Evolutionary conservation across 2,888 invertebrate genomes (phyloP).

Genomic region (Crepidodera aurea): DNA sequence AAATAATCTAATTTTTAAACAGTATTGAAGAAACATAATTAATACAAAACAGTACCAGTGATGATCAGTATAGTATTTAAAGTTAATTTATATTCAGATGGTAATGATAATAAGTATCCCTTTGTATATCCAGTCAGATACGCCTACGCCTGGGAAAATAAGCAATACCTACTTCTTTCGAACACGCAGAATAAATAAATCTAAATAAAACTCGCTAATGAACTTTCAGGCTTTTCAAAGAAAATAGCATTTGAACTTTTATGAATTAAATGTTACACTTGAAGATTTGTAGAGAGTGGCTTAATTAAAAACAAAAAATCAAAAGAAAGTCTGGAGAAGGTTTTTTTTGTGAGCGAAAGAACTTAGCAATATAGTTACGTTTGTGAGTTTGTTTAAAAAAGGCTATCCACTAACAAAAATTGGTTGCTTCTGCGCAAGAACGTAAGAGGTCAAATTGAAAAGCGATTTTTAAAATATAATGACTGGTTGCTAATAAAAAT

Average conservation of each 20-base stretch:
- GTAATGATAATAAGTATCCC: too few relatives aligned
- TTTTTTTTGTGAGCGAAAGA: background rate
- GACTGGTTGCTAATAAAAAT: too few relatives aligned
- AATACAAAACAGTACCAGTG: too few relatives aligned
- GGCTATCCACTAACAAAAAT: too few relatives aligned
- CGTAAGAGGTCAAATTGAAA: too few relatives aligned
- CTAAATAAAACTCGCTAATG: background rate
- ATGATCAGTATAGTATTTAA: too few relatives aligned
- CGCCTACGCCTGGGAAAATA: background rate
- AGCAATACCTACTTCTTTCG: background rate
- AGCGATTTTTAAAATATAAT: too few relatives aligned
- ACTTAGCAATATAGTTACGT: background rate
- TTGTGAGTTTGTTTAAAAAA: too few relatives aligned
- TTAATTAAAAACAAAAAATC: background rate
- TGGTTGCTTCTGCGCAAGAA: too few relatives aligned
- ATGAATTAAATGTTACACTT: background rate
- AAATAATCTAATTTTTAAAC: too few relatives aligned
- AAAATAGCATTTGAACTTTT: background rate
- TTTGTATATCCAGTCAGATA: background rate
- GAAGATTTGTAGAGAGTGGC: background rate
- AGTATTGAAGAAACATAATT: too few relatives aligned
- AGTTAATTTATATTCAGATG: too few relatives aligned
- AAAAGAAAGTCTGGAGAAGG: background rate
- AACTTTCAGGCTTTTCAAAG: background rate
- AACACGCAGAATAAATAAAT: background rate